Base-by-base conservation (phyloP, 2,113 vertebrate genomes). In the Xyliphius kryptos region DNA sequence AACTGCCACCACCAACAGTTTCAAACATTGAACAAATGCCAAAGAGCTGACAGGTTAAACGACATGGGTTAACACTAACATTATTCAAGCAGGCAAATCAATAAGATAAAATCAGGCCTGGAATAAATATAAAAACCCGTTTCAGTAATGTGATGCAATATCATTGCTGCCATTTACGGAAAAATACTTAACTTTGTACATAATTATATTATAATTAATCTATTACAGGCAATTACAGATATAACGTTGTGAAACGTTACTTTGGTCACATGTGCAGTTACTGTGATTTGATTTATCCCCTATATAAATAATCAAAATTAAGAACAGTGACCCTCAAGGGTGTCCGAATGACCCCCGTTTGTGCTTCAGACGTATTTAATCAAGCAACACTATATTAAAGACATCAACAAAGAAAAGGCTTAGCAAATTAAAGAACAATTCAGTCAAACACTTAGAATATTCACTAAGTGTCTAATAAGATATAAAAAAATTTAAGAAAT, bases 341-440 rank as follows among this genome's bases (percentile, higher is more conserved):
- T 44, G 19, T 44, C 38, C 43, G 55, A 58, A 44, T 19, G 17
- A 14, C 10, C 10, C 10, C 9, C 13, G 36, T 38, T 56, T 14
- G 12, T 21, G 12, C 3, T 40, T 41, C 19, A 21, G 55, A 41
- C 6, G 9, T 3, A 1, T 41, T 9, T 41, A 5, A 40, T 20
- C 9, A 7, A 43, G 32, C 9, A 49, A 15, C 3, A 17, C 10
- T 17, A 59, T 12, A 36, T 22, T 59, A 44, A 2, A 59, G 12
- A 11, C 52, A 36, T n/a, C 13, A 3, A n/a, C 14, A 47, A 12
- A 7, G 10, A 21, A 9, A 12, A 52, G 32, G n/a, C 32, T 19
- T 15, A 2, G n/a, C 14, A 13, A 20, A n/a, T 10, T 54, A 54
- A 72, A 67, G 70, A 59, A 67, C 64, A 71, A n/a, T n/a, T n/a